phyloP scores from a whole-genome alignment of 2,888 invertebrate genomes.

The Cosmopolites sordidus region DNA sequence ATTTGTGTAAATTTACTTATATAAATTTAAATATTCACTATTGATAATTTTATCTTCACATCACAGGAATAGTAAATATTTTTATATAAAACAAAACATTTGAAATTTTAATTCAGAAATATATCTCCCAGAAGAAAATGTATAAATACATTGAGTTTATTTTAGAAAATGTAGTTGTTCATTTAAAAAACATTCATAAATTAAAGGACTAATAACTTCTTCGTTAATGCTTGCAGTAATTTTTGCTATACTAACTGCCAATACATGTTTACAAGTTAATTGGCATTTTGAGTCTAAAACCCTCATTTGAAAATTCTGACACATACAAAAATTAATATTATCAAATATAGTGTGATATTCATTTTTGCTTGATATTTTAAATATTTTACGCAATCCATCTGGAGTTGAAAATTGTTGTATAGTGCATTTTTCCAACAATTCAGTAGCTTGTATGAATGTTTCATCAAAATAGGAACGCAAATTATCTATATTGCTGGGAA shows the following conservation, averaged over 20 bases:
- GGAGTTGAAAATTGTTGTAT: constrained; percentile 52
- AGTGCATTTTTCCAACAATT: constrained; percentile 58
- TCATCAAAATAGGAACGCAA: constrained; percentile 59
- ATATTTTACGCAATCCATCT: constrained; percentile 47
- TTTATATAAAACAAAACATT: too few relatives aligned
- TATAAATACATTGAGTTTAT: too few relatives aligned
- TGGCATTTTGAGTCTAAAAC: constrained; percentile 54
- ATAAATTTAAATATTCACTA: too few relatives aligned
- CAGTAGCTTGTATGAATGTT: constrained; percentile 57
- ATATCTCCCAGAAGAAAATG: too few relatives aligned
- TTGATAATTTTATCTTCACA: too few relatives aligned
- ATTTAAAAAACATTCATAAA: constrained; percentile 47
- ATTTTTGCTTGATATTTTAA: constrained; percentile 57
- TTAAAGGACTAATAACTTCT: constrained; percentile 51
- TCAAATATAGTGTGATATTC: constrained; percentile 61
- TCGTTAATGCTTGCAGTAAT: constrained; percentile 46
- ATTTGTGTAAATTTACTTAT: too few relatives aligned
- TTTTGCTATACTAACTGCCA: constrained; percentile 59
- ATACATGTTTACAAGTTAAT: constrained; percentile 64
- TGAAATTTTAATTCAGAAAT: too few relatives aligned
- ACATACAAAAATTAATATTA: constrained; percentile 63
- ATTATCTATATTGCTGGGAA: constrained; percentile 55
- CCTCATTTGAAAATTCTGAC: constrained; percentile 55
- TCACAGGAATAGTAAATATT: too few relatives aligned
- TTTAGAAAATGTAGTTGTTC: constrained; percentile 32